phyloP scores from a whole-genome alignment of 2,888 invertebrate genomes.

The Eubasilissa splendida region DNA sequence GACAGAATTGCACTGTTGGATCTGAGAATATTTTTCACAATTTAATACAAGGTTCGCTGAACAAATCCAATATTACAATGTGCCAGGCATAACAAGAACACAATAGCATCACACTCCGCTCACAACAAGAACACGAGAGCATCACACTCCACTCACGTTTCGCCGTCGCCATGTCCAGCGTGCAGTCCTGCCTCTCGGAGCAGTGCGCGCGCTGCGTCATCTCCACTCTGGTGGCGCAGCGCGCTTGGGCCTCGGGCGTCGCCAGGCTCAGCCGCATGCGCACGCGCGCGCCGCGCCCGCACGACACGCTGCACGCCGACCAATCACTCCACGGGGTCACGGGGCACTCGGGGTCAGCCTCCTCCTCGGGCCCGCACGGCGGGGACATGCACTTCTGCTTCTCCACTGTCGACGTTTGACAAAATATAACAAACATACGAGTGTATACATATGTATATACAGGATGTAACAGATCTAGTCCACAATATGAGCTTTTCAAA shows the following conservation, averaged over 20 bases:
- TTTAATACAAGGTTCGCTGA: too few relatives aligned
- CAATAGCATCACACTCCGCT: constrained; percentile 48
- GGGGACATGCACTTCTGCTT: constrained; percentile 86
- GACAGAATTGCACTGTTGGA: too few relatives aligned
- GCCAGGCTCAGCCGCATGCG: constrained; percentile 82
- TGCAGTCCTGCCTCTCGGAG: constrained; percentile 78
- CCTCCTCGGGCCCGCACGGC: constrained; percentile 74
- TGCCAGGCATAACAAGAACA: too few relatives aligned
- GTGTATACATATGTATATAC: too few relatives aligned
- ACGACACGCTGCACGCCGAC: constrained; percentile 92
- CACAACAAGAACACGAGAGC: constrained; percentile 64
- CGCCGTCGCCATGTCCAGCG: constrained; percentile 82
- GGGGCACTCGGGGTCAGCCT: constrained; percentile 78
- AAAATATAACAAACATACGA: too few relatives aligned
- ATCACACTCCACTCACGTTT: constrained; percentile 73
- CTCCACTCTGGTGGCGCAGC: constrained; percentile 79
- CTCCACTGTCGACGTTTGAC: constrained; percentile 72
- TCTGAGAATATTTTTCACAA: too few relatives aligned
- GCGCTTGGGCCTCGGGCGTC: constrained; percentile 76
- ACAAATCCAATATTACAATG: too few relatives aligned
- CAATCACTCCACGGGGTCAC: constrained; percentile 93
- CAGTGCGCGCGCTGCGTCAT: constrained; percentile 85
- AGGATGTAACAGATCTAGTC: too few relatives aligned
- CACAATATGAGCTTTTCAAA: too few relatives aligned
- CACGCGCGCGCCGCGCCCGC: constrained; percentile 85